Conservation (phyloP, 2,797 vertebrate genomes). For the Aeoliscus strigatus region DNA sequence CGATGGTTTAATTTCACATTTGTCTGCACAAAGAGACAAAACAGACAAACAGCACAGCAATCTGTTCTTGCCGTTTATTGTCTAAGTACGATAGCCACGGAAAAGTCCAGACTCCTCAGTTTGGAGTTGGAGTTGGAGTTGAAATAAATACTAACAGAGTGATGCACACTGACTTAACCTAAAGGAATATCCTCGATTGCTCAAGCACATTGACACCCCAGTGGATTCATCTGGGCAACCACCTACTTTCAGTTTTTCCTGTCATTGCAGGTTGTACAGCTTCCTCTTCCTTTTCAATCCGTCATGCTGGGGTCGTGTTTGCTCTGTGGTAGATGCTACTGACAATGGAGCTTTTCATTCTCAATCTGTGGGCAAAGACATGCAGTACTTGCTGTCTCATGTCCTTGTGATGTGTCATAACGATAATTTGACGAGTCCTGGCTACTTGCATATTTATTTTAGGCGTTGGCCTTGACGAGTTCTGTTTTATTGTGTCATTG, state of each 20-base stretch:
- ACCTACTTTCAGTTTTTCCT: slow-evolving; percentile 8
- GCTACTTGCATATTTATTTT: slow-evolving; percentile 19
- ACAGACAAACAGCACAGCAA: neutral
- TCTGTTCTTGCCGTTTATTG: slow-evolving; percentile 39
- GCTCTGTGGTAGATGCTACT: slow-evolving; percentile 13
- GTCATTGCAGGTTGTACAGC: slow-evolving; percentile 10
- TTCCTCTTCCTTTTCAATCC: slow-evolving; percentile 11
- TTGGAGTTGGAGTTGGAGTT: slow-evolving; percentile 15
- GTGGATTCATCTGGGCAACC: slow-evolving; percentile 9
- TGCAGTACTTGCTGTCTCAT: neutral
- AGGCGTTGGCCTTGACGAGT: slow-evolving; percentile 7
- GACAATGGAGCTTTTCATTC: no score
- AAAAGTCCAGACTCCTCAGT: slow-evolving; percentile 16
- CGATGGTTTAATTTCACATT: no score
- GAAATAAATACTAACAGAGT: slow-evolving; percentile 31
- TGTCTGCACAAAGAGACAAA: neutral
- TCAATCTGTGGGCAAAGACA: neutral
- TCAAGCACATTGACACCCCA: slow-evolving; percentile 18
- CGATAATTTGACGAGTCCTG: neutral
- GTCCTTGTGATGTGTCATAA: slow-evolving; percentile 3
- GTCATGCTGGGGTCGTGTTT: slow-evolving; percentile 4
- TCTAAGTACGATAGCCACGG: slow-evolving; percentile 28
- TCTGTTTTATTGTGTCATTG: slow-evolving; percentile 25
- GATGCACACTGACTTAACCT: slow-evolving; percentile 39
- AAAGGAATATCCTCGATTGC: slow-evolving; percentile 49